These are phyloP conservation scores for Cynocephalus volans DNA, from an alignment of 2,113 vertebrate species.

Conservation along the genomic window DNA sequence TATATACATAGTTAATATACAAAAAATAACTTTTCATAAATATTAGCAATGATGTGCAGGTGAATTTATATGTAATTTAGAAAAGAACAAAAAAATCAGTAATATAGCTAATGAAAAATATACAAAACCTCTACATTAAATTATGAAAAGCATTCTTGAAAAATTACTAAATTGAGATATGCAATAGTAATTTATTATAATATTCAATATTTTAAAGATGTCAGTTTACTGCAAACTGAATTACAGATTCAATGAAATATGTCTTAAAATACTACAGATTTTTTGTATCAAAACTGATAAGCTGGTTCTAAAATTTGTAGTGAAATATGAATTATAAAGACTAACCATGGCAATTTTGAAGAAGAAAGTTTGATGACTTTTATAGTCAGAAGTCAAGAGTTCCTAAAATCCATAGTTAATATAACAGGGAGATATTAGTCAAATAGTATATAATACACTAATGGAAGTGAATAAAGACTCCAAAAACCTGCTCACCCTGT, in stretches of 20 bases:
- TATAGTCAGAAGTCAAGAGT: not conserved
- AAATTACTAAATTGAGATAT: not conserved
- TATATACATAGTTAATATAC: not conserved
- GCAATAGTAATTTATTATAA: not conserved
- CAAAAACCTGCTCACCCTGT: not conserved
- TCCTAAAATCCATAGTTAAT: not conserved
- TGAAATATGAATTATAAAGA: not conserved
- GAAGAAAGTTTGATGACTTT: not conserved
- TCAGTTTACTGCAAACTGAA: not conserved
- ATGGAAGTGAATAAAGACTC: not conserved
- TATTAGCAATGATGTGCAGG: not conserved
- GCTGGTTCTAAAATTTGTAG: not conserved
- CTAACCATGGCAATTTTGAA: not conserved
- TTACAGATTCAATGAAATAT: not conserved
- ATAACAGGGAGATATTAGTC: not conserved
- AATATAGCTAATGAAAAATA: not conserved
- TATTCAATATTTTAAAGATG: not conserved
- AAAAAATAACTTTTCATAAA: not conserved
- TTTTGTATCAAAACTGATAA: not conserved
- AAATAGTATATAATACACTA: not conserved
- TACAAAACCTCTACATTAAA: not conserved
- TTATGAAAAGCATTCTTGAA: not conserved
- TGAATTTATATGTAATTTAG: not conserved
- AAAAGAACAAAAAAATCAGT: not conserved
- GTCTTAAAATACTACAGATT: not conserved